A percentile compares a stretch with the other conserved stretches of the same genome.
phyloP scores from a whole-genome alignment of 2,113 vertebrate species.

The Petrocephalus microphthalmus region DNA sequence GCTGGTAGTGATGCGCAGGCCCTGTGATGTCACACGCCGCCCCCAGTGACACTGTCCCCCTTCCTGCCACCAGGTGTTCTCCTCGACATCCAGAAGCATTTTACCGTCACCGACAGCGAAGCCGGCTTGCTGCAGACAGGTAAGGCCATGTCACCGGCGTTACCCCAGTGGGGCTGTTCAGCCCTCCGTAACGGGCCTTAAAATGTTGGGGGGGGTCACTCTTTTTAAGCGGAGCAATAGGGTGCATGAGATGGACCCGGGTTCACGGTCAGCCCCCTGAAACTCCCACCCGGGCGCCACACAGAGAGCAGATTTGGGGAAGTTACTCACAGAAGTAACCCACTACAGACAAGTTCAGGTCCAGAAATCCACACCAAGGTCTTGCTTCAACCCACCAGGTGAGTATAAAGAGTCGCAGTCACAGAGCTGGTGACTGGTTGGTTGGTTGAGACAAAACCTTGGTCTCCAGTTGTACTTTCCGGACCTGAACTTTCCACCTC shows the following conservation, averaged over 20 bases:
- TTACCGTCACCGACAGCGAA: conserved; percentile 70
- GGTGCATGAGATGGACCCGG: background rate
- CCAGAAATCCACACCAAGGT: no score
- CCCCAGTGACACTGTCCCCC: background rate
- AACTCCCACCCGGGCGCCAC: background rate
- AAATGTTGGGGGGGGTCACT: background rate
- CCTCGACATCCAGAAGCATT: conserved; percentile 82
- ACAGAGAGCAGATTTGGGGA: no score
- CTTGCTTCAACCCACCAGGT: no score
- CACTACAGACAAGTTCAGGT: no score
- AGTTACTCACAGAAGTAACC: no score
- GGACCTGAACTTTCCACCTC: no score
- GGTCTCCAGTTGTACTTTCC: no score
- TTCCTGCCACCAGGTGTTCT: conserved; percentile 69
- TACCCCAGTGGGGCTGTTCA: background rate
- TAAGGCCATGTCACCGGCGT: conserved; percentile 44
- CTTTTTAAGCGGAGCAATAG: background rate
- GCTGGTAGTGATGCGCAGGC: no score
- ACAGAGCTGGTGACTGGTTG: no score
- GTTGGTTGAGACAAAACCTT: no score
- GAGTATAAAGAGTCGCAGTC: no score
- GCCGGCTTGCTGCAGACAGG: conserved; percentile 88
- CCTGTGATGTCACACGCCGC: background rate
- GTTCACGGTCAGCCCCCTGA: background rate
- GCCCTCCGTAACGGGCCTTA: background rate